phyloP scores from a whole-genome alignment of 2,888 invertebrate species.

The Heterodera filipjevi region DNA sequence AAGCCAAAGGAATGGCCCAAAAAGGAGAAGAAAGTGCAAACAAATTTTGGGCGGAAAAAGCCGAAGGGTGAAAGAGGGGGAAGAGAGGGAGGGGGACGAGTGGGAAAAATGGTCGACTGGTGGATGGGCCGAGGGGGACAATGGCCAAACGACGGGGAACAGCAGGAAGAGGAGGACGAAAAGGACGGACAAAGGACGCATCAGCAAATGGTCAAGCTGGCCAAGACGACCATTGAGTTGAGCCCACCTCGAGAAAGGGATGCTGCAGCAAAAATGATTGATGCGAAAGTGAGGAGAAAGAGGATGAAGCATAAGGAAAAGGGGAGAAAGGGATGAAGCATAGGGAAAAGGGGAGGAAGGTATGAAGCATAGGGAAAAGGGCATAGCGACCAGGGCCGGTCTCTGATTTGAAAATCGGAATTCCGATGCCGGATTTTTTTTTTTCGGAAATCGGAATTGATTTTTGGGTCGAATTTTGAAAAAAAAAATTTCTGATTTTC shows the following conservation, averaged over 20 bases:
- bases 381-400: no score
- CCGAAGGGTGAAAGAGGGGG: not conserved
- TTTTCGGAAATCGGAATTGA: no score
- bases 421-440: no score
- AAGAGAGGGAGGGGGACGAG: not conserved
- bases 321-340: no score
- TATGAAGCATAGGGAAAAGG: no score
- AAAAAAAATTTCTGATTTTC: no score
- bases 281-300: not conserved
- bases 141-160: not conserved
- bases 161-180: not conserved
- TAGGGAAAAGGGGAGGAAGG: no score
- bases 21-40: not conserved
- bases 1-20: not conserved
- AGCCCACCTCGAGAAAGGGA: not conserved
- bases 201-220: not conserved
- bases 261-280: not conserved
- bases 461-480: no score
- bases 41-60: not conserved
- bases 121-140: not conserved
- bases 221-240: constrained; percentile 7
- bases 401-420: no score
- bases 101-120: constrained; percentile 2
- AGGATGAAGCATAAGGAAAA: not conserved
- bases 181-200: not conserved